These are phyloP conservation scores for Tachysurus vachellii DNA, from an alignment of 2,113 vertebrate genomes.

Conservation along the genomic window DNA sequence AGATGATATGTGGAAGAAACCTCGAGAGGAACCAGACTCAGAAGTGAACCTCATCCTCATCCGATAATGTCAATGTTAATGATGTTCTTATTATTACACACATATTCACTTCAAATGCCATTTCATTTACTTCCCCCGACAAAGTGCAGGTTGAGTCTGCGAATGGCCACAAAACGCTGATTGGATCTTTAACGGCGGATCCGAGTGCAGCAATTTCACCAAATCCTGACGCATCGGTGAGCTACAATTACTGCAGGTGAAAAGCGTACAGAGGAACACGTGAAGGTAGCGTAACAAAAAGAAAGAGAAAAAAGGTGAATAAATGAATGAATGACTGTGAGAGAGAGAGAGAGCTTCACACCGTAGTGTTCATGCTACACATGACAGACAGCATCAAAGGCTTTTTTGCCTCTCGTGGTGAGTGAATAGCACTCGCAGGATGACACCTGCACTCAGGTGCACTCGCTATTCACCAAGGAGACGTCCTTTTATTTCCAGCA, in stretches of 20 bases:
- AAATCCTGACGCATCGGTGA: neutral
- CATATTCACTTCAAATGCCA: neutral
- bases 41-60: too few relatives aligned
- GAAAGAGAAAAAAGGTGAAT: constrained; percentile 6
- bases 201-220: neutral
- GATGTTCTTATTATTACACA: neutral
- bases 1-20: too few relatives aligned
- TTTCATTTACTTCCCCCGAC: too few relatives aligned
- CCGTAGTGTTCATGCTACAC: neutral
- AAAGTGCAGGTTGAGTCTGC: neutral
- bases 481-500: constrained; percentile 1
- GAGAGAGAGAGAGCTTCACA: neutral
- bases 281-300: neutral
- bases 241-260: neutral
- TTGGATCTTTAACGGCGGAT: neutral
- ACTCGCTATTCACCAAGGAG: constrained; percentile 22
- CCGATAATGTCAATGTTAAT: too few relatives aligned
- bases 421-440: constrained; percentile 23
- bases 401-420: neutral
- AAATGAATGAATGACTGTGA: neutral
- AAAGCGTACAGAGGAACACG: neutral
- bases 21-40: too few relatives aligned
- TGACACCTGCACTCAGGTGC: constrained; percentile 44
- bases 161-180: neutral
- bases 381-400: constrained; percentile 29